Evolutionary conservation across 2,888 invertebrate genomes (phyloP).

Genomic region (Hybos culiciformis): DNA sequence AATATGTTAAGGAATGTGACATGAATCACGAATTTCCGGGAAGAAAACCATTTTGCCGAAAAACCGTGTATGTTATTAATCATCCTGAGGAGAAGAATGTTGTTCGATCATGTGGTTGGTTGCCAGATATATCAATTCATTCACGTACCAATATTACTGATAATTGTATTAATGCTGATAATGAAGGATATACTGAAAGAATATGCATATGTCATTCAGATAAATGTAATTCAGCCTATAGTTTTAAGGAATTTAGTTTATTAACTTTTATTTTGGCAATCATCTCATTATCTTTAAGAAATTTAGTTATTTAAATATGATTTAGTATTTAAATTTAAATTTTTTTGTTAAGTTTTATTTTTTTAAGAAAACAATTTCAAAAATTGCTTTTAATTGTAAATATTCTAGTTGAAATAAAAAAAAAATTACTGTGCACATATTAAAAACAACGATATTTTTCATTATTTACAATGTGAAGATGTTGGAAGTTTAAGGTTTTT

Average conservation of each 20-base stretch:
- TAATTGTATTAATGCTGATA: slow-evolving; percentile 46
- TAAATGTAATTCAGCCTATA: slow-evolving; percentile 40
- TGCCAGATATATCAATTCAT: slow-evolving; percentile 24
- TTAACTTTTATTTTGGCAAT: not conserved
- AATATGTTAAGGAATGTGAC: slow-evolving; percentile 38
- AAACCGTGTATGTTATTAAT: slow-evolving; percentile 48
- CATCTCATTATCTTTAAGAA: not conserved
- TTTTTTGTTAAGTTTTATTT: not conserved
- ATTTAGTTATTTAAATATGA: slow-evolving; percentile 12
- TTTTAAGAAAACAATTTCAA: too few relatives aligned
- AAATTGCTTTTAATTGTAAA: too few relatives aligned
- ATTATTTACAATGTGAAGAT: too few relatives aligned
- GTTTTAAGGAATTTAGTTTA: not conserved
- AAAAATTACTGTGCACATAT: too few relatives aligned
- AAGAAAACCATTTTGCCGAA: slow-evolving; percentile 48
- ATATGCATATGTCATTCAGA: slow-evolving; percentile 50
- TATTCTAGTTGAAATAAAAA: too few relatives aligned
- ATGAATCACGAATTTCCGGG: slow-evolving; percentile 31
- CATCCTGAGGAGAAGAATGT: slow-evolving; percentile 36
- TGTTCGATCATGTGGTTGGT: slow-evolving; percentile 49
- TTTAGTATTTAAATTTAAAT: slow-evolving; percentile 10
- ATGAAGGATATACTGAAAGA: slow-evolving; percentile 47
- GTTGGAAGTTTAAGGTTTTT: too few relatives aligned
- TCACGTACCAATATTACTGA: slow-evolving; percentile 18
- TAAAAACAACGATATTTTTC: too few relatives aligned